phyloP scores from a whole-genome alignment of 2,797 vertebrate species.

The Novumbra hubbsi region DNA sequence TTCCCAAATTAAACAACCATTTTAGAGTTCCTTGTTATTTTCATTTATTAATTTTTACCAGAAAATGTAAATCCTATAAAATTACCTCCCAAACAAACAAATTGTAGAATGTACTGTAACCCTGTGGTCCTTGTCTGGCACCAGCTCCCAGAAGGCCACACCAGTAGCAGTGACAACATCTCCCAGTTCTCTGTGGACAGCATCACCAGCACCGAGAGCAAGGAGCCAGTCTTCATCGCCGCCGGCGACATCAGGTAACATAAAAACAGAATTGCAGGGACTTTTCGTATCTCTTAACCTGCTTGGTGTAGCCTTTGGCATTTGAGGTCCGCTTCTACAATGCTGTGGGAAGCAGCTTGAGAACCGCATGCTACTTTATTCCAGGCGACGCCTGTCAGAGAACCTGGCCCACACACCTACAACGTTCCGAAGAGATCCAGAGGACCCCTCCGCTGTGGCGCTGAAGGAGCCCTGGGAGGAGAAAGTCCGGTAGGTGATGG shows the following conservation, averaged over 20 bases:
- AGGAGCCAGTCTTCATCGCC: conserved; percentile 86
- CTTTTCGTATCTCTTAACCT: neutral
- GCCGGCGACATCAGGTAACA: conserved; percentile 85
- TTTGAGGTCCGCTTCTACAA: neutral
- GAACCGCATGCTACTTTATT: conserved; percentile 1
- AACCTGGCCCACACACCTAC: conserved; percentile 92
- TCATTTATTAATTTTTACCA: too few relatives aligned
- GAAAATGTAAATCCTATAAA: too few relatives aligned
- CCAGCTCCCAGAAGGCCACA: conserved; percentile 83
- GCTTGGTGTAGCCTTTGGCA: neutral
- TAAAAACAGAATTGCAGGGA: neutral
- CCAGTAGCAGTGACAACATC: conserved; percentile 90
- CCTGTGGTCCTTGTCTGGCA: neutral
- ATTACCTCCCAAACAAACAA: neutral
- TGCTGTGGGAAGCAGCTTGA: neutral
- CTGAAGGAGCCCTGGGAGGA: conserved; percentile 97
- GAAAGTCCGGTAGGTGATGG: conserved; percentile 82
- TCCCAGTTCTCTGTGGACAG: conserved; percentile 91
- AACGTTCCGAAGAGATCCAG: conserved; percentile 85
- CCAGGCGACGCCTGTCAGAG: conserved; percentile 88
- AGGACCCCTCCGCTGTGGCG: conserved; percentile 92
- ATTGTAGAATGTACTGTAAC: neutral
- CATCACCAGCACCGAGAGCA: conserved; percentile 89
- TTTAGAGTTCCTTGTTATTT: too few relatives aligned
- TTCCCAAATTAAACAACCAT: too few relatives aligned